Base-by-base conservation (phyloP, 2,888 invertebrate species). In the Archips crataeganus region DNA sequence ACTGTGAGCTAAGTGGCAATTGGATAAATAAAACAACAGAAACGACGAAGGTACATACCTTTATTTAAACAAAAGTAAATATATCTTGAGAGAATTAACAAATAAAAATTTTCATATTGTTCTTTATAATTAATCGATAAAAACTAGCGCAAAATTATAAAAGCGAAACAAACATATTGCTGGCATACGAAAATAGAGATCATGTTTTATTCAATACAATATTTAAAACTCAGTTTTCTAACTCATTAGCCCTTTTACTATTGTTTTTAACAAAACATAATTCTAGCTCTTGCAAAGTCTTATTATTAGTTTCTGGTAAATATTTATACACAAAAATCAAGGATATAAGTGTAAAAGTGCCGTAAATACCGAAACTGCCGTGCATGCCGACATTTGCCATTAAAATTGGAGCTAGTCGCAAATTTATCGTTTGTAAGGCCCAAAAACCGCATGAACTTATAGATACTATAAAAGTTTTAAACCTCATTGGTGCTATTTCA, bases 231-330 rank as follows among this genome's bases (percentile, higher is more conserved):
- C 6, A 54, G 2, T n/a, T 54, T 61, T 61, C 61, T 39, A 9
- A 39, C 9, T n/a, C n/a, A 39, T 61, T 2, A 36, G 2, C n/a
- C 9, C 6, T 45, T 4, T 32, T 47, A 34, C 10, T 13, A 15
- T 63, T 70, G 4, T n/a, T 36, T 32, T 54, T 23, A 6, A 65
- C 71, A 49, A 65, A 71, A 49, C 49, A 54, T 0, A 39, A 49
- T 45, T 75, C 71, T 39, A 67, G 15, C 13, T 75, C 67, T 42
- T 71, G 66, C 8, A 75, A 62, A 2, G 74, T 70, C n/a, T 57
- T 66, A n/a, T 74, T 65, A 9, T 47, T 70, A 1, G 74, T 74
- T 70, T 70, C 70, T 32, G 66, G 74, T 45, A 70, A 62, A 67
- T 49, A 66, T 34, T 66, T 67, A 6, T 67, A 71, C 61, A 75